Evolutionary conservation across 1,140 invertebrate genomes (phyloP).

Genomic region (Nasonia vitripennis): DNA sequence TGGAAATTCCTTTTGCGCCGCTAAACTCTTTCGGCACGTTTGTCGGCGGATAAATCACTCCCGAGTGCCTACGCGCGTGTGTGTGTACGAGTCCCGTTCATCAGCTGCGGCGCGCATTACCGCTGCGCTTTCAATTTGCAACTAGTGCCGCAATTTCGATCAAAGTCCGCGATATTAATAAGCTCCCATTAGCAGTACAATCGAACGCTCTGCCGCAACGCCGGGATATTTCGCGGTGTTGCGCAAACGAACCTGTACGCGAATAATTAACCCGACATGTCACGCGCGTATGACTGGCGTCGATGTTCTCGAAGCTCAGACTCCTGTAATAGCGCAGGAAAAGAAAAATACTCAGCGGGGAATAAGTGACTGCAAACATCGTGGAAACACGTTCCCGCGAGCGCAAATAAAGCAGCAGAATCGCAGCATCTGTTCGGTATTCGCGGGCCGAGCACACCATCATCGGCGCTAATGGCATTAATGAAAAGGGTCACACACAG

Average conservation of each 20-base stretch:
- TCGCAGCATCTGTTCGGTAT: neutral
- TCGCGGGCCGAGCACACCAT: neutral
- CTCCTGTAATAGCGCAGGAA: no score
- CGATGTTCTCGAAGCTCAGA: no score
- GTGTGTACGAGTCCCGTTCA: neutral
- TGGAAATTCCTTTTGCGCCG: neutral
- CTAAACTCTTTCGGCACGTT: neutral
- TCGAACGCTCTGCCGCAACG: no score
- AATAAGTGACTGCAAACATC: neutral
- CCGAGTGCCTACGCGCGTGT: neutral
- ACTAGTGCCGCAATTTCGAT: neutral
- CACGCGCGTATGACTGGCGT: no score
- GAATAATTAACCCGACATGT: no score
- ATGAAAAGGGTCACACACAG: slow-evolving; percentile 13
- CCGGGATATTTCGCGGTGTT: no score
- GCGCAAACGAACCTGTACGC: no score
- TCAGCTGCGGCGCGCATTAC: neutral
- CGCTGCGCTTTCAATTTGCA: neutral
- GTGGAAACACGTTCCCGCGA: neutral
- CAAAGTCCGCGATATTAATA: neutral
- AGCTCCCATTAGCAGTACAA: neutral
- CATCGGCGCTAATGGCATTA: slow-evolving; percentile 7
- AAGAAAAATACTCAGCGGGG: neutral
- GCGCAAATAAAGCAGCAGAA: neutral
- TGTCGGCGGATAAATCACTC: neutral